These are phyloP conservation scores for Drosophila engyochracea DNA, from an alignment of 2,888 invertebrate species.

Conservation along the genomic window DNA sequence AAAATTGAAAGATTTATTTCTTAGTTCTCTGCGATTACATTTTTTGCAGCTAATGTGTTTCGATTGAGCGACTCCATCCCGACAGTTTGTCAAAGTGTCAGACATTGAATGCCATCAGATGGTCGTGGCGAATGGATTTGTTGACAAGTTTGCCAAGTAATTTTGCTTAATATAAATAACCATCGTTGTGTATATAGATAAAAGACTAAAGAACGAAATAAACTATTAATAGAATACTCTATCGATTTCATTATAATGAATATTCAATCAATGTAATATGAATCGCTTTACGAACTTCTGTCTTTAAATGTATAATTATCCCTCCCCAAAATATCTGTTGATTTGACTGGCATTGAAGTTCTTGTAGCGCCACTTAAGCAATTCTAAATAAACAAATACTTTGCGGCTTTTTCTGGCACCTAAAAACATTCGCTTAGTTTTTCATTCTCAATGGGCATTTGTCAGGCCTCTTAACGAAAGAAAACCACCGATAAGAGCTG, in stretches of 20 bases:
- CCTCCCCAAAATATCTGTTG: conserved; percentile 9
- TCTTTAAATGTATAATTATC: background rate
- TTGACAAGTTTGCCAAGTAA: conserved; percentile 64
- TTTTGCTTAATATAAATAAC: conserved; percentile 51
- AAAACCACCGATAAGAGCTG: conserved; percentile 62
- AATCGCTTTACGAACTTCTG: background rate
- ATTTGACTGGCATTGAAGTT: conserved; percentile 1
- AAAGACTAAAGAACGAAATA: background rate
- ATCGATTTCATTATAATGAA: background rate
- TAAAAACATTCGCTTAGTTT: conserved; percentile 30
- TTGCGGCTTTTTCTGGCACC: conserved; percentile 7
- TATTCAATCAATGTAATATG: background rate
- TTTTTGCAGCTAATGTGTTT: conserved; percentile 75
- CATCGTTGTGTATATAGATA: background rate
- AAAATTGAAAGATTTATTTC: conserved; percentile 84
- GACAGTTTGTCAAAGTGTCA: conserved; percentile 76
- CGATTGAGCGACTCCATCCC: conserved; percentile 68
- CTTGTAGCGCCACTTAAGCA: conserved; percentile 27
- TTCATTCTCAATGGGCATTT: conserved; percentile 64
- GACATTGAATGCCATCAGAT: conserved; percentile 49
- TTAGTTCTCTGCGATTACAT: conserved; percentile 75
- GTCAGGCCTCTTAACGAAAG: conserved; percentile 54
- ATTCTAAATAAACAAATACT: conserved; percentile 4
- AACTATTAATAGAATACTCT: background rate
- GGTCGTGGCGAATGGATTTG: conserved; percentile 25